Conservation (phyloP, 1,140 invertebrate genomes). For the Microplitis demolitor region DNA sequence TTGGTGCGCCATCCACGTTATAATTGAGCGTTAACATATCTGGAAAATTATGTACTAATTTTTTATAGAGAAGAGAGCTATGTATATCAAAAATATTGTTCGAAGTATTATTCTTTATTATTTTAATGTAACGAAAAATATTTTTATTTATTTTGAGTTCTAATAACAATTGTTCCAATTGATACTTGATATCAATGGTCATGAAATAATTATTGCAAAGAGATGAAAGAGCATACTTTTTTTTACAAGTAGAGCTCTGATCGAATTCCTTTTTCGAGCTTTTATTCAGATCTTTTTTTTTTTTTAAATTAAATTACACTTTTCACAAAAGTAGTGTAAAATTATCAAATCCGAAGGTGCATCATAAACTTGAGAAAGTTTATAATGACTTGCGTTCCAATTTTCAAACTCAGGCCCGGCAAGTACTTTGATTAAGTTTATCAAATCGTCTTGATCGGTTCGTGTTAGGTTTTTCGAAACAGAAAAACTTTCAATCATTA, state of each 20-base stretch:
- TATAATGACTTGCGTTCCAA: conserved; percentile 14
- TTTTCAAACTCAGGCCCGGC: conserved; percentile 9
- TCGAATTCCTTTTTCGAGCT: not conserved
- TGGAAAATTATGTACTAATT: not conserved
- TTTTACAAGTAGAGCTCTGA: not conserved
- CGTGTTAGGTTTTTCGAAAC: not conserved
- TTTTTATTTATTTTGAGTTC: not conserved
- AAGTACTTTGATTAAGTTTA: conserved; percentile 17
- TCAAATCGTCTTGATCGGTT: not conserved
- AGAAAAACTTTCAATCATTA: too few species aligned
- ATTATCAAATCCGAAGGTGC: not conserved
- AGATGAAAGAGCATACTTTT: not conserved
- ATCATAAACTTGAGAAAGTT: conserved; percentile 13
- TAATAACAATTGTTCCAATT: not conserved
- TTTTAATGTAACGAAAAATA: conserved; percentile 1
- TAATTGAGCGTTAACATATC: not conserved
- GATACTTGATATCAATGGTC: conserved; percentile 6
- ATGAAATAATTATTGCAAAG: conserved; percentile 5
- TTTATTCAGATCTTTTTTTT: not conserved
- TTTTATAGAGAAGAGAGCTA: not conserved
- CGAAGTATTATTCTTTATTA: not conserved
- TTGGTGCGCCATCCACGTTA: not conserved
- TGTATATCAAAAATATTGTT: not conserved
- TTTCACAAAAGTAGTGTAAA: conserved; percentile 16
- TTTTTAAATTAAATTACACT: conserved; percentile 13